Evolutionary conservation across 2,797 vertebrate species (phyloP), one percentile per base, ranked within the genome.

Genomic region (Characodon lateralis): DNA sequence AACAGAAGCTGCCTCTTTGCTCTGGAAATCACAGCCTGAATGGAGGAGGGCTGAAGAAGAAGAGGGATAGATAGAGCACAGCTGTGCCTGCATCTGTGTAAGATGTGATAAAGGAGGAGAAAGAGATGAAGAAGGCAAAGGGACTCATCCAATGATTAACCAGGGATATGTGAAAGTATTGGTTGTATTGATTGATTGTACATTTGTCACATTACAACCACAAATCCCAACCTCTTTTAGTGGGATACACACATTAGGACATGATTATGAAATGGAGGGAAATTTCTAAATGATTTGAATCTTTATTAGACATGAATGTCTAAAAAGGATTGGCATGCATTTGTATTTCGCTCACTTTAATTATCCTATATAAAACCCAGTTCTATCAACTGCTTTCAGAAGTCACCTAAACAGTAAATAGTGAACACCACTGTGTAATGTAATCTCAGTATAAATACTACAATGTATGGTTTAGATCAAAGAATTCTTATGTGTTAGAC

Each of bases 21-120:
- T 83, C 81, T 76, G 84, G 77, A 86, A 84, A 80, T 78, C 41
- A 4, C 70, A 68, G 82, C 76, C 69, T 89, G 39, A 83, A 82
- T 69, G 75, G 74, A 82, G 74, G 81, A 85, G 73, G 73, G 85
- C 9, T 48, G 71, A 80, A 79, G 78, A 74, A 78, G 83, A 56
- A 74, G 80, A 81, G 82, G 86, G 87, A 88, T 68, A 83, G 71
- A 92, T 89, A 39, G 83, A 87, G 86, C n/a, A 76, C 87, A 92
- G 87, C 90, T 92, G 91, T 79, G 82, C 5, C 55, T 84, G 84
- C 80, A 88, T 93, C 91, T 92, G 89, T 85, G 82, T 76, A 79
- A 82, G 80, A 87, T 35, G 74, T 80, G 88, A 91, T 84, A 72
- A 81, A 89, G 76, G 79, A 90, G 73, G 76, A 84, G 77, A 78